Conservation (phyloP, 1,140 invertebrate genomes). For the Calephelis nemesis region DNA sequence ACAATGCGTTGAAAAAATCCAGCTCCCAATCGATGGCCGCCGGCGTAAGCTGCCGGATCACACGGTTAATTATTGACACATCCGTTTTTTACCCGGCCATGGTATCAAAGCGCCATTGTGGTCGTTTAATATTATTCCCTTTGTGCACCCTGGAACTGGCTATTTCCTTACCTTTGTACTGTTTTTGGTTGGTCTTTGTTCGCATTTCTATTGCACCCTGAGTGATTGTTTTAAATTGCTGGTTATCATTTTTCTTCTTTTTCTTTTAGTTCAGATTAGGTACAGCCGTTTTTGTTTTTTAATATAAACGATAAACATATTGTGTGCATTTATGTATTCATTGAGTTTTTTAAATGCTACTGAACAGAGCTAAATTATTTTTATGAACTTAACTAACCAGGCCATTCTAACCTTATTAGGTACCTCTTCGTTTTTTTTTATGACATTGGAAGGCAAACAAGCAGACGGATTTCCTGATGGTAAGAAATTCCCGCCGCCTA, state of each 20-base stretch:
- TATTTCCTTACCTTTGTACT: constrained; percentile 69
- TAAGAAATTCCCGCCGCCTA: too few species aligned
- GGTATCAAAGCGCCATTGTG: constrained; percentile 50
- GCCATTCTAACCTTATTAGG: too few species aligned
- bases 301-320: too few species aligned
- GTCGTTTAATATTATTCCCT: constrained; percentile 57
- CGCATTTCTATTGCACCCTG: constrained; percentile 27
- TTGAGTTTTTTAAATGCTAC: too few species aligned
- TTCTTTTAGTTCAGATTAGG: not conserved
- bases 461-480: too few species aligned
- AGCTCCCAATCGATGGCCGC: constrained; percentile 58
- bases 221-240: constrained; percentile 56
- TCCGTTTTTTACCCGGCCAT: constrained; percentile 64
- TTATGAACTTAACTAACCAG: too few species aligned
- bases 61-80: constrained; percentile 76
- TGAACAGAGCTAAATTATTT: too few species aligned
- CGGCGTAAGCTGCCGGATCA: constrained; percentile 60
- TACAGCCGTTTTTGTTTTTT: not conserved
- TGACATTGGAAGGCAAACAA: too few species aligned
- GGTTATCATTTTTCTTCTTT: constrained; percentile 55
- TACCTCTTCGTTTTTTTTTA: too few species aligned
- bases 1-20: constrained; percentile 62
- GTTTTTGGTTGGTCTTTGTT: constrained; percentile 45
- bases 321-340: too few species aligned
- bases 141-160: constrained; percentile 58